These are phyloP conservation scores for Gortyna flavago DNA, from an alignment of 2,888 invertebrate genomes.

Conservation along the genomic window DNA sequence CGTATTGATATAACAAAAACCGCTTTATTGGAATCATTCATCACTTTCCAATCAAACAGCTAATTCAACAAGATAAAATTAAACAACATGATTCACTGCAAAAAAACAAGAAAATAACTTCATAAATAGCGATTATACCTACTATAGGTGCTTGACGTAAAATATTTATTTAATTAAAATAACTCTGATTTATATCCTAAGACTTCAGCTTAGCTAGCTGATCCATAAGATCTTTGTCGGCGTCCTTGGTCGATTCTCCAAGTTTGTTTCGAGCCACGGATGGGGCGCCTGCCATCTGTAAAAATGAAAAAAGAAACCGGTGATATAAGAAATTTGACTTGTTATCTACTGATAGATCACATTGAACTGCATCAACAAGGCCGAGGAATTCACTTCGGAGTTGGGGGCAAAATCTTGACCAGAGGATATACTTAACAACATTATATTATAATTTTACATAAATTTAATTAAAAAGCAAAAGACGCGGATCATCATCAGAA, in stretches of 20 bases:
- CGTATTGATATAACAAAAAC: constrained; percentile 27
- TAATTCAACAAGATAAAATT: constrained; percentile 11
- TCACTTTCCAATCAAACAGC: not conserved
- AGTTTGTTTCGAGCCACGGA: constrained; percentile 91
- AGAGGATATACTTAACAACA: no score
- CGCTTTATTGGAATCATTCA: not conserved
- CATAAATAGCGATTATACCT: constrained; percentile 41
- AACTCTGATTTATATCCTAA: constrained; percentile 53
- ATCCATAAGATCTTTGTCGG: constrained; percentile 93
- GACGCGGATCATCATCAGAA: not conserved
- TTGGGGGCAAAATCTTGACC: no score
- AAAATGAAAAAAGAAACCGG: not conserved
- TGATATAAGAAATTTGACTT: not conserved
- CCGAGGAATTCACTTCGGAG: no score
- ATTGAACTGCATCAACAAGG: not conserved
- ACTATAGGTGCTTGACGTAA: constrained; percentile 17
- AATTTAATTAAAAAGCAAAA: no score
- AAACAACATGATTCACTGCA: constrained; percentile 39
- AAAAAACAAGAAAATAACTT: constrained; percentile 30
- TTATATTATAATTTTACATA: not conserved
- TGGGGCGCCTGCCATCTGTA: constrained; percentile 92
- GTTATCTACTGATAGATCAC: not conserved
- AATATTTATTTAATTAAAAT: constrained; percentile 21
- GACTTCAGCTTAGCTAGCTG: constrained; percentile 92
- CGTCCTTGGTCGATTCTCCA: constrained; percentile 88